Evolutionary conservation across 2,888 invertebrate species (phyloP), one percentile per base, ranked within the genome.

Genomic region (Cosmorhoe ocellata): DNA sequence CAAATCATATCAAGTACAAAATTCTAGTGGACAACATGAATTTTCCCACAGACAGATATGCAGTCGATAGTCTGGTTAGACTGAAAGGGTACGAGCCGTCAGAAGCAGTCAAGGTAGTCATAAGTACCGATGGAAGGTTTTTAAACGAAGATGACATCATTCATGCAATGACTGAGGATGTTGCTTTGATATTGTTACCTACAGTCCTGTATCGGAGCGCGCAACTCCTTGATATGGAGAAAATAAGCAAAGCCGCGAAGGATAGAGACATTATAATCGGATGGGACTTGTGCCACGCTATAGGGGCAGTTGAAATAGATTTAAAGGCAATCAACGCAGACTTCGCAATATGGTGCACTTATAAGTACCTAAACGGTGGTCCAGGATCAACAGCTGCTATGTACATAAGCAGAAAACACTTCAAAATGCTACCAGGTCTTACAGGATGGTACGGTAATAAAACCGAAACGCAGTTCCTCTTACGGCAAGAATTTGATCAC

Each of bases 281-380:
- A 0, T 88, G 86, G 86, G 88, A 88, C 39, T 58, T 87, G 1
- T 76, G 83, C 22, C 88, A 88, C 13, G 85, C 79, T 0, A 74
- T 77, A 5, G 88, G 88, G 0, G 73, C 74, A 1, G 53, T 87
- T 1, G 80, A 84, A 54, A 63, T 86, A 0, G 73, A 87, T 66
- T 58, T 88, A 2, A 80, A 79, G 31, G 59, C 69, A 10, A n/a
- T 84, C 2, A 80, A 86, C 47, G 65, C 74, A 12, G 88, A 88
- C 58, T 88, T 87, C 51, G 88, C 86, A 0, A 64, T 87, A 3
- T 87, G 87, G 88, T 87, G 86, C 46, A 87, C 83, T 1, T 88
- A 88, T 41, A 88, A 88, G 61, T 87, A 88, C 41, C 53, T 88
- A 11, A 87, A 86, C 40, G 87, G 85, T 0, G 88, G 88, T 0